These are phyloP conservation scores for Ephialtes manifestator DNA, from an alignment of 2,888 invertebrate genomes.

Conservation along the genomic window DNA sequence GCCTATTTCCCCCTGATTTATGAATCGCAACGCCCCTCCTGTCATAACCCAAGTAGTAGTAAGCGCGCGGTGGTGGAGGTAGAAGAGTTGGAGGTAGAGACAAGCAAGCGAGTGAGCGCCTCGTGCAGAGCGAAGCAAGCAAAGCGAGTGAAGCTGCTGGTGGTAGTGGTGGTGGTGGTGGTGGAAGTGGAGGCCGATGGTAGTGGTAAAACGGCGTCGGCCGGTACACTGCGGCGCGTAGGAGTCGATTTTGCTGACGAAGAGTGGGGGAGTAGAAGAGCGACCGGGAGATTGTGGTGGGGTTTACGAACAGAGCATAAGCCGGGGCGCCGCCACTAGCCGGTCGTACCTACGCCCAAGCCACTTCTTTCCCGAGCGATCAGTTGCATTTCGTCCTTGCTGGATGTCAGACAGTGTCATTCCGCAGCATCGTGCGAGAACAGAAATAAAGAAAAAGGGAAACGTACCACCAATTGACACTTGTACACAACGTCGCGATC, in stretches of 20 bases:
- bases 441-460: constrained; percentile 28
- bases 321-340: constrained; percentile 67
- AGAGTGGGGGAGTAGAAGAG: constrained; percentile 41
- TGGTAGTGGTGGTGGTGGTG: constrained; percentile 23
- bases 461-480: neutral
- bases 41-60: constrained; percentile 82
- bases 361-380: constrained; percentile 80
- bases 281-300: constrained; percentile 32
- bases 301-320: constrained; percentile 46
- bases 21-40: constrained; percentile 85
- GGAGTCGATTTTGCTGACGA: constrained; percentile 67
- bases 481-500: neutral
- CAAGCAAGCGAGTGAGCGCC: constrained; percentile 31
- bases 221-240: constrained; percentile 63
- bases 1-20: constrained; percentile 85
- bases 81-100: constrained; percentile 59
- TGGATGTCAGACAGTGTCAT: constrained; percentile 73
- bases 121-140: neutral
- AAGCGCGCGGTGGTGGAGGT: constrained; percentile 46
- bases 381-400: constrained; percentile 83
- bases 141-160: constrained; percentile 18
- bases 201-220: constrained; percentile 22
- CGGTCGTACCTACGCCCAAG: constrained; percentile 74
- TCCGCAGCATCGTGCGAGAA: constrained; percentile 19
- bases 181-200: constrained; percentile 25